Evolutionary conservation across 1,140 invertebrate genomes (phyloP), one percentile per base, ranked within the genome.

Genomic region (Drosophila lowei): DNA sequence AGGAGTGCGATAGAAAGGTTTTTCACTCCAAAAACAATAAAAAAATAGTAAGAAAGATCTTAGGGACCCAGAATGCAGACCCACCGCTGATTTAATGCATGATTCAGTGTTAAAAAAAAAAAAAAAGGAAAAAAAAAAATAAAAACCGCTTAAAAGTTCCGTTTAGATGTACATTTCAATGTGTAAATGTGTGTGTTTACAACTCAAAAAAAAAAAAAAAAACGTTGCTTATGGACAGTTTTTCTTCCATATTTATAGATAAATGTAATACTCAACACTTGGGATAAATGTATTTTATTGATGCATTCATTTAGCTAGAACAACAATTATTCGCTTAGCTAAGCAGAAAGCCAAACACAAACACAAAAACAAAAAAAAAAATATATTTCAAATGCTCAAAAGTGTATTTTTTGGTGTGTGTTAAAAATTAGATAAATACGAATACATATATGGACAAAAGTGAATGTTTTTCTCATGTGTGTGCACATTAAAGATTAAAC

Each of bases 281-380:
- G 64, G 54, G 28, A 85, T 85, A 81, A 85, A 85, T 85, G 81
- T 85, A 72, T 85, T 85, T 68, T 85, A 85, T 85, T 85, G 81
- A 85, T 85, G 81, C 81, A 85, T 85, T 81, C 64, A 38, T 38
- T 77, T 85, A 85, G 81, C 83, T 85, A 85, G 81, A 57, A 44
- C 57, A 55, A 48, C 48, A 79, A 81, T 72, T 67, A 80, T 80
- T 80, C 78, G 77, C 34, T 38, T 68, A 68, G 65, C 65, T 67
- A 68, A 68, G 65, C 63, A 52, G 30, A 38, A 77, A 60, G 60
- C 15, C 6, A 3, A 55, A 63, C 44, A 28, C 34, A 30, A 41
- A 8, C n/a, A 43, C 46, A 30, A 18, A 46, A 4, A 61, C 28
- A 6, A 43, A 47, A 30, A 18, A 46, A 4, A 61, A 43, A 74